Evolutionary conservation across 2,113 vertebrate species (phyloP), one percentile per base, ranked within the genome.

Genomic region (Phaethon lepturus): DNA sequence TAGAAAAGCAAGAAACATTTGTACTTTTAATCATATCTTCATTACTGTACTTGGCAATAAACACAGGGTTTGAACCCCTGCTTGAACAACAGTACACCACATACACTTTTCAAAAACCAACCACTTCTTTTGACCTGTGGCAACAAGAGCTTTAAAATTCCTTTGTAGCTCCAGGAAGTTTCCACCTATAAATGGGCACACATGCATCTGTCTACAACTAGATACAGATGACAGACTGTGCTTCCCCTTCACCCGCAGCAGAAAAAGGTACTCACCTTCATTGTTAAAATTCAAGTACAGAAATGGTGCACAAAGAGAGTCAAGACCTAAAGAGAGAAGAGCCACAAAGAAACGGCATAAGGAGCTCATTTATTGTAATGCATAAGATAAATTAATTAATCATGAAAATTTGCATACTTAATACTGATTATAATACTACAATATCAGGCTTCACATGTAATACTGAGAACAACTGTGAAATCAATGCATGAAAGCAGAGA

Each of bases 261-360:
- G 45, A 77, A 84, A 74, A 93, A 90, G 17, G 81, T 35, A 58
- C 96, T 98, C 98, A 99, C 99, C 99, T 98, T 99, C 99, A 74
- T 99, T 99, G 97, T 99, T 99, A 98, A 99, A 99, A 98, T 99
- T 99, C 97, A 99, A 98, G 96, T 99, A 99, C 8, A 99, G 98
- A 93, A 99, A 99, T 0, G 99, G 99, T 50, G 99, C 99, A 97
- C 99, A 99, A 38, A 99, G 99, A 10, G 99, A 99, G 96, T 99
- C 99, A 97, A 99, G 98, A 96, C 99, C 99, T 99, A 91, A 90
- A 69, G n/a, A 74, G 95, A 42, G 5, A 81, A 91, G 58, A 95
- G 18, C 11, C 73, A 50, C 38, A 45, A 93, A 60, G 62, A 92
- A 81, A 49, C 0, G 3, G 20, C 58, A 67, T 31, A 42, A 72